phyloP scores from a whole-genome alignment of 2,888 invertebrate genomes.

The Lithodes maja region DNA sequence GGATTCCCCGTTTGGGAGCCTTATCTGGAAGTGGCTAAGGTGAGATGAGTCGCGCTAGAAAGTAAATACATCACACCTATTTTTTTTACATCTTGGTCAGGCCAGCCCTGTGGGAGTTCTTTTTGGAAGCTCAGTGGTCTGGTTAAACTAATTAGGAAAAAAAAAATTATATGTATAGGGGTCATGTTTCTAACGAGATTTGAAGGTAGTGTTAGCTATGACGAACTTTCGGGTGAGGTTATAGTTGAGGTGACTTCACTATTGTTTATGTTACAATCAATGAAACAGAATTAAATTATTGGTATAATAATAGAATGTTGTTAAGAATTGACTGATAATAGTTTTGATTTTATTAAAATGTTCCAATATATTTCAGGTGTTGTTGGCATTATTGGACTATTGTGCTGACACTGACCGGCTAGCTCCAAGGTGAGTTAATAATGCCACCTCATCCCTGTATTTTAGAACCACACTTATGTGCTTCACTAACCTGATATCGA shows the following conservation, averaged over 20 bases:
- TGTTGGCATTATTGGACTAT: conserved; percentile 91
- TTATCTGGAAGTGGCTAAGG: conserved; percentile 91
- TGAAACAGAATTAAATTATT: no score
- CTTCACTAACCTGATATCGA: no score
- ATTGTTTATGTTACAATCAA: not conserved
- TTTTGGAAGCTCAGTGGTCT: no score
- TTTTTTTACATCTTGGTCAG: no score
- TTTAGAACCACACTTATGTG: no score
- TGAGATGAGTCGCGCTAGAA: not conserved
- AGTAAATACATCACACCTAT: no score
- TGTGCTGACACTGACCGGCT: conserved; percentile 93
- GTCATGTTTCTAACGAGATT: no score
- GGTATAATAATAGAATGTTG: not conserved
- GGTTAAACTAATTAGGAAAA: no score
- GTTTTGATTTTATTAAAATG: not conserved
- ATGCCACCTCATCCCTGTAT: not conserved
- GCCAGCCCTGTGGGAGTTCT: no score
- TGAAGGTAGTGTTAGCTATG: no score
- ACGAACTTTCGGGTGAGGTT: no score
- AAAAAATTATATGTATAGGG: no score
- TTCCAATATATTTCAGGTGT: conserved; percentile 76
- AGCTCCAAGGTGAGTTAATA: conserved; percentile 81
- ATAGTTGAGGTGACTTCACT: not conserved
- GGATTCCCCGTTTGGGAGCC: conserved; percentile 99
- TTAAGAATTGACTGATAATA: not conserved